Evolutionary conservation across 2,888 invertebrate species (phyloP).

Genomic region (Dexiosoma caninum): DNA sequence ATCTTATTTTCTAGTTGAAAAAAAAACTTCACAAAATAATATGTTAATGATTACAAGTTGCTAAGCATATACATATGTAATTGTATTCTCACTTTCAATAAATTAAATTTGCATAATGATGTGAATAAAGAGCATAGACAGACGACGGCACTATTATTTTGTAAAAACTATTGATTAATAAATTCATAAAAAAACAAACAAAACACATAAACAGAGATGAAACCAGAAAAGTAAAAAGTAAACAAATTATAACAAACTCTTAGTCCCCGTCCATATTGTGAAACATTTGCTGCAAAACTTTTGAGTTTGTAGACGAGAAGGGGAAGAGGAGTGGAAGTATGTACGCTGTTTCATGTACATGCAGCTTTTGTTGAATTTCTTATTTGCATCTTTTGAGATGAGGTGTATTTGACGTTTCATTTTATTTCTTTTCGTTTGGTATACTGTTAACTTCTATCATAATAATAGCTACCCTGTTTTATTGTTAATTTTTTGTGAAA

Average conservation of each 20-base stretch:
- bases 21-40: background rate
- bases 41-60: conserved; percentile 7
- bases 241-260: background rate
- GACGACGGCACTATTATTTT: conserved; percentile 26
- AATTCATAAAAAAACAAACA: conserved; percentile 40
- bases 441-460: too few relatives aligned
- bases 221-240: background rate
- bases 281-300: too few relatives aligned
- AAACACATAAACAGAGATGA: background rate
- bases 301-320: too few relatives aligned
- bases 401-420: too few relatives aligned
- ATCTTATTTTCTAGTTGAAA: background rate
- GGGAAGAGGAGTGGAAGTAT: too few relatives aligned
- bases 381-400: too few relatives aligned
- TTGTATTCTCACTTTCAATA: conserved; percentile 57
- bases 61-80: background rate
- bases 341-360: too few relatives aligned
- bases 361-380: too few relatives aligned
- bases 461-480: too few relatives aligned
- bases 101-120: conserved; percentile 59
- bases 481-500: too few relatives aligned
- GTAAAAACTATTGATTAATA: conserved; percentile 18
- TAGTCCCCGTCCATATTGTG: too few relatives aligned
- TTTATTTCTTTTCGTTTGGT: too few relatives aligned
- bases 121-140: conserved; percentile 40